Evolutionary conservation across 2,113 vertebrate genomes (phyloP).

Genomic region (Oplegnathus fasciatus): DNA sequence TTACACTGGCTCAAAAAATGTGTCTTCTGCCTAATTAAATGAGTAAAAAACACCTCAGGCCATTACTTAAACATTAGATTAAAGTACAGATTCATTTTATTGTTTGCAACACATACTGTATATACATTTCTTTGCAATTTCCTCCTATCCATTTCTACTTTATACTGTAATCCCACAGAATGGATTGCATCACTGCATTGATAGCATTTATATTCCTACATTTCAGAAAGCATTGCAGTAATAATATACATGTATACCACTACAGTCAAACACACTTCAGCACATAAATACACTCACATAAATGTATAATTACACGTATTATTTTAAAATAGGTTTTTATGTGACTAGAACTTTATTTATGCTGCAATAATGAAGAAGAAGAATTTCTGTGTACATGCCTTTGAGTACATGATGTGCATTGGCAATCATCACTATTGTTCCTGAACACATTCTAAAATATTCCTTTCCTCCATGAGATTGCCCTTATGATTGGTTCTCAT

Average conservation of each 20-base stretch:
- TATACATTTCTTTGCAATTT: background rate
- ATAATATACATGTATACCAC: background rate
- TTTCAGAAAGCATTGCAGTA: background rate
- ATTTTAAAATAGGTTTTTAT: constrained; percentile 14
- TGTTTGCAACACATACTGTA: background rate
- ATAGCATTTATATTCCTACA: background rate
- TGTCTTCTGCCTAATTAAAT: constrained; percentile 1
- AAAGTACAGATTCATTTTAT: background rate
- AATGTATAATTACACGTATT: background rate
- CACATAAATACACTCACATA: background rate
- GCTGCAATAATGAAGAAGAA: constrained; percentile 34
- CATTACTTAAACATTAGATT: constrained; percentile 1
- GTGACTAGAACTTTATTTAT: constrained; percentile 17
- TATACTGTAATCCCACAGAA: constrained; percentile 9
- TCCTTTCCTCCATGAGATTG: background rate
- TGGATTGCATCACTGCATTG: constrained; percentile 32
- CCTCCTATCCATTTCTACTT: background rate
- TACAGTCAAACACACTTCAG: background rate
- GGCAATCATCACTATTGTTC: background rate
- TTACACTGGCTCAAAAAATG: background rate
- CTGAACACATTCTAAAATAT: constrained; percentile 10
- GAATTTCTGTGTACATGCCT: background rate
- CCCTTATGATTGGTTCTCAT: constrained; percentile 78
- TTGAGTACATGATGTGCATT: constrained; percentile 11
- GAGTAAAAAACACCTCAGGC: background rate